Evolutionary conservation across 2,888 invertebrate species (phyloP).

Genomic region (Eulithis prunata): DNA sequence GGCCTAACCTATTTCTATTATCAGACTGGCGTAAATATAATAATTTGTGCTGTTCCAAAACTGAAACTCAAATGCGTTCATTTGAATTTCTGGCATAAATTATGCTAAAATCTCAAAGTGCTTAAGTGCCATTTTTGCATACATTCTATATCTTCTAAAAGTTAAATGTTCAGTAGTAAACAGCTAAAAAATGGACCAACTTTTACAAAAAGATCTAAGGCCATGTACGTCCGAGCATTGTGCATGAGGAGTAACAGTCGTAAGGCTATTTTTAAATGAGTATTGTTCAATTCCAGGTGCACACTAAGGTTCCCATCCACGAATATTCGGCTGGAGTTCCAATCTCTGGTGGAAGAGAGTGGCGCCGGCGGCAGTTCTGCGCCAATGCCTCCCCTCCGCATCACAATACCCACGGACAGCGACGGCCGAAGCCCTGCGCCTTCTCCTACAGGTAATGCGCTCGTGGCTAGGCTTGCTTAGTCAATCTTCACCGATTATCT

Average conservation of each 20-base stretch:
- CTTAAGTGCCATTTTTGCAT: not conserved
- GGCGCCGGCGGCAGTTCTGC: constrained; percentile 72
- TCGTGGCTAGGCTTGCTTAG: too few relatives aligned
- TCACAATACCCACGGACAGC: constrained; percentile 92
- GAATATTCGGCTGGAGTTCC: constrained; percentile 96
- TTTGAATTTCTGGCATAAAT: constrained; percentile 10
- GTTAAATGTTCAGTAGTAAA: too few relatives aligned
- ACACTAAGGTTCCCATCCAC: constrained; percentile 98
- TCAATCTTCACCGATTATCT: too few relatives aligned
- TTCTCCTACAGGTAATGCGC: constrained; percentile 93
- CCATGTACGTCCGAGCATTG: too few relatives aligned
- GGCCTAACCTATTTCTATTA: too few relatives aligned
- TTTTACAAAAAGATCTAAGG: too few relatives aligned
- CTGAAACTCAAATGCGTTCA: constrained; percentile 6
- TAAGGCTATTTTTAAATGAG: not conserved
- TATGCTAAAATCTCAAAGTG: constrained; percentile 9
- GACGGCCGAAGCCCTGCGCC: constrained; percentile 92
- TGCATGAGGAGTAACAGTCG: not conserved
- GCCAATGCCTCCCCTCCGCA: constrained; percentile 90
- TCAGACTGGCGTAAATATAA: too few relatives aligned
- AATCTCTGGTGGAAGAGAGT: constrained; percentile 94
- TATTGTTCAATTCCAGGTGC: constrained; percentile 87
- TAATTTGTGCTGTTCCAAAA: not conserved
- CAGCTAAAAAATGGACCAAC: too few relatives aligned
- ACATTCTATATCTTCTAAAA: too few relatives aligned